Percentiles rank a stretch among this genome's conserved stretches.
Conservation (phyloP, 1,140 invertebrate species). For the Laupala kohalensis region DNA sequence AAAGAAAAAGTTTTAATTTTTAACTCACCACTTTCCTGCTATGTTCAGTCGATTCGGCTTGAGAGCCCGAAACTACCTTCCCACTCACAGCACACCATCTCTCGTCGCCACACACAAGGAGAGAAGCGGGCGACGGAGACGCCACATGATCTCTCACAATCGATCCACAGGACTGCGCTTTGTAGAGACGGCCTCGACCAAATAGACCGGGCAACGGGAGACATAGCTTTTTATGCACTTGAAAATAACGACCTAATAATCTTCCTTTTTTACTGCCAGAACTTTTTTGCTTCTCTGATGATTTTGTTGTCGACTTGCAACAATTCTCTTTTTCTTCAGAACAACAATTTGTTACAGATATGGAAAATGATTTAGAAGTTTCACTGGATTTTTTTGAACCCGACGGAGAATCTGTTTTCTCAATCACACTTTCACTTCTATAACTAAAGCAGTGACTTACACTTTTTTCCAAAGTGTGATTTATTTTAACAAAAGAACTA, state of each 20-base stretch:
- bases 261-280: slow-evolving; percentile 36
- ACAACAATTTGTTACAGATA: neutral
- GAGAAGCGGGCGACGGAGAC: slow-evolving; percentile 26
- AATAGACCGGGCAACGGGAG: slow-evolving; percentile 39
- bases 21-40: slow-evolving; percentile 30
- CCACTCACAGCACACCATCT: slow-evolving; percentile 25
- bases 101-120: slow-evolving; percentile 27
- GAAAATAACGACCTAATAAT: slow-evolving; percentile 48
- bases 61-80: neutral
- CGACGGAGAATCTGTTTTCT: neutral
- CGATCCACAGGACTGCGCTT: slow-evolving; percentile 44
- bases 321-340: slow-evolving; percentile 12
- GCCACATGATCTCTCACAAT: slow-evolving; percentile 35
- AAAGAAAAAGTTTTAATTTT: too few species aligned
- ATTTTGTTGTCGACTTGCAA: neutral
- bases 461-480: neutral
- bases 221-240: slow-evolving; percentile 43
- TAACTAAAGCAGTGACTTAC: neutral
- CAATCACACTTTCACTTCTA: neutral
- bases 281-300: slow-evolving; percentile 9
- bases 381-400: neutral
- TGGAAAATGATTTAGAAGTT: neutral
- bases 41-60: slow-evolving; percentile 11
- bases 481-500: neutral
- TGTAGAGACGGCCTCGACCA: slow-evolving; percentile 37